Evolutionary conservation across 2,113 vertebrate species (phyloP).

Genomic region (Pardalotus punctatus): DNA sequence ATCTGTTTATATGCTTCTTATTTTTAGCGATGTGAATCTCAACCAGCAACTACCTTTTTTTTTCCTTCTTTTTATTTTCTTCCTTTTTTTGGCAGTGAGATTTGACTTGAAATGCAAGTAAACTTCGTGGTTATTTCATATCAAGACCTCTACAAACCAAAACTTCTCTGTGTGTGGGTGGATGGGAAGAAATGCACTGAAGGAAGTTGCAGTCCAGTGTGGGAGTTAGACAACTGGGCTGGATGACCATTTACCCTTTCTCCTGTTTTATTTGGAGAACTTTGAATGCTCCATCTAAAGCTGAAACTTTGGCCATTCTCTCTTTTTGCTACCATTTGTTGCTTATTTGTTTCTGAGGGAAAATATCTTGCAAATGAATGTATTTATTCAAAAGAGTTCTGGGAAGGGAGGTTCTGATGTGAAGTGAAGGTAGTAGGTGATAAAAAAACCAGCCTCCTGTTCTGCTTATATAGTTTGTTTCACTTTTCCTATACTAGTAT

Average conservation of each 20-base stretch:
- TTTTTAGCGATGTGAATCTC: neutral
- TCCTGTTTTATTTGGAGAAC: neutral
- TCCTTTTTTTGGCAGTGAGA: neutral
- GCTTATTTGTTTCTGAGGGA: neutral
- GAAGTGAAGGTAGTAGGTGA: neutral
- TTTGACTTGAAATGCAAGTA: neutral
- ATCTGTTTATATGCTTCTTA: neutral
- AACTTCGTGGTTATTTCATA: neutral
- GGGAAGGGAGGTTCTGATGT: neutral
- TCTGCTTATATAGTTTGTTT: neutral
- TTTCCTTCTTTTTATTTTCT: neutral
- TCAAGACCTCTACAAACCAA: neutral
- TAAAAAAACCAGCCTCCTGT: neutral
- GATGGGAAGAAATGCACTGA: neutral
- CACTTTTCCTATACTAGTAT: neutral
- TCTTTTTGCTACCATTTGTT: neutral
- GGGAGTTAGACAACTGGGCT: neutral
- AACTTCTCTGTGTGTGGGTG: neutral
- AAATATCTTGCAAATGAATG: neutral
- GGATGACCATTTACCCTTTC: neutral
- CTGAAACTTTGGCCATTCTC: neutral
- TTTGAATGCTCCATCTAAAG: neutral
- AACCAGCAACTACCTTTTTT: neutral
- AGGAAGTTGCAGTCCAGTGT: neutral
- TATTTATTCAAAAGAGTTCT: neutral